These are phyloP conservation scores for Calypte anna DNA, from an alignment of 2,113 vertebrate species.

Conservation along the genomic window DNA sequence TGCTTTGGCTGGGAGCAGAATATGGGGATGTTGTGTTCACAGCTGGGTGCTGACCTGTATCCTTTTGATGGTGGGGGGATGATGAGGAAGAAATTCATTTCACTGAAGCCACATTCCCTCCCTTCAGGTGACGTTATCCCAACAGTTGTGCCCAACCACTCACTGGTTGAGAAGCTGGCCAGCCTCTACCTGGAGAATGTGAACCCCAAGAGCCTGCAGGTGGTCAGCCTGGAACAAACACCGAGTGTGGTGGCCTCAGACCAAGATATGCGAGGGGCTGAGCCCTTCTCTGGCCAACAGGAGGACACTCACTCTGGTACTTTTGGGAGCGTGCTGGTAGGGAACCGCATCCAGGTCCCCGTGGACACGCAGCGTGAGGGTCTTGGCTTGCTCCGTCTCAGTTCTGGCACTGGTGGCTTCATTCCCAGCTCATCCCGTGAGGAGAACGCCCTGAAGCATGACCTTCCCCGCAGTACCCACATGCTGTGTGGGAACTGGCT, in stretches of 20 bases:
- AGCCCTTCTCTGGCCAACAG: slow-evolving; percentile 72
- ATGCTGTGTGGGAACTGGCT: slow-evolving; percentile 96
- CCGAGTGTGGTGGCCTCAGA: slow-evolving; percentile 29
- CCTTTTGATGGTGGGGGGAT: background rate
- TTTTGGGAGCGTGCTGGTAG: slow-evolving; percentile 92
- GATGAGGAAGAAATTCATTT: background rate
- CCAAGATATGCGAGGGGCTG: slow-evolving; percentile 55
- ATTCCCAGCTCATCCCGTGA: slow-evolving; percentile 66
- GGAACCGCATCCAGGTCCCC: slow-evolving; percentile 95
- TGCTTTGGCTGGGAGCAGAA: background rate
- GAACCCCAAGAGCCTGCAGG: slow-evolving; percentile 74
- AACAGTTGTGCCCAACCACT: slow-evolving; percentile 88
- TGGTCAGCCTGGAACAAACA: slow-evolving; percentile 38
- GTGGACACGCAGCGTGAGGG: slow-evolving; percentile 72
- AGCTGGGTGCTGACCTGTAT: background rate
- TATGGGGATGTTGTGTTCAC: background rate
- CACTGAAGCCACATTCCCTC: background rate
- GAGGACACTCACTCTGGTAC: slow-evolving; percentile 88
- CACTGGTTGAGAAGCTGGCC: slow-evolving; percentile 87
- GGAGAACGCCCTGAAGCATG: slow-evolving; percentile 88
- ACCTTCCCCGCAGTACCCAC: slow-evolving; percentile 87
- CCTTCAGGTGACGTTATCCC: slow-evolving; percentile 85
- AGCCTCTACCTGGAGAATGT: slow-evolving; percentile 85
- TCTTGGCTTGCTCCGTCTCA: slow-evolving; percentile 54
- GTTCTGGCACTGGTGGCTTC: slow-evolving; percentile 72